Evolutionary conservation across 2,888 invertebrate genomes (phyloP).

Genomic region (Dusona sp.): DNA sequence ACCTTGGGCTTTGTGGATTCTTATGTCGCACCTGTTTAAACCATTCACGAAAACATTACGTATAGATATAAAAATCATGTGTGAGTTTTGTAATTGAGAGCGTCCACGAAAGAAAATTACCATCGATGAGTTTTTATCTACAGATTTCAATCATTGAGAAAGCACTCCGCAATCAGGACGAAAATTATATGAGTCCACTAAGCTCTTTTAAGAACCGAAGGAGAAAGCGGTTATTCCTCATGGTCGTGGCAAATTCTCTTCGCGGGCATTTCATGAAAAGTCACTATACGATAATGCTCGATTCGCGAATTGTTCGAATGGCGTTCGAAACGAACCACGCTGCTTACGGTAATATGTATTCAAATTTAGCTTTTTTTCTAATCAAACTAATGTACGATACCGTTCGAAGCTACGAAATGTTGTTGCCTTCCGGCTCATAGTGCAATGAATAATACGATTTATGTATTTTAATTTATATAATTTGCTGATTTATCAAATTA

Average conservation of each 20-base stretch:
- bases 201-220: constrained; percentile 25
- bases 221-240: constrained; percentile 31
- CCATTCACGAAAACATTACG: neutral
- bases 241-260: constrained; percentile 9
- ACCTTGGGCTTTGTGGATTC: neutral
- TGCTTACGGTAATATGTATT: constrained; percentile 65
- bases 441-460: neutral
- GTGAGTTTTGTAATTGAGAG: constrained; percentile 7
- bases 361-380: neutral
- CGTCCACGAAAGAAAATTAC: constrained; percentile 44
- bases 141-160: constrained; percentile 68
- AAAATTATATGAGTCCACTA: neutral
- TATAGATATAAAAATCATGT: neutral
- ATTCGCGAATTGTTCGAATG: neutral
- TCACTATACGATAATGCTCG: constrained; percentile 61
- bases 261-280: constrained; percentile 71
- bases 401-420: constrained; percentile 29
- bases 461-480: neutral
- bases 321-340: constrained; percentile 50
- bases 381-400: neutral
- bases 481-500: neutral
- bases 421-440: too few relatives aligned
- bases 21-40: neutral
- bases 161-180: constrained; percentile 43
- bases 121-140: constrained; percentile 47